phyloP scores from a whole-genome alignment of 2,797 vertebrate species.

The Adrianichthys oophorus region DNA sequence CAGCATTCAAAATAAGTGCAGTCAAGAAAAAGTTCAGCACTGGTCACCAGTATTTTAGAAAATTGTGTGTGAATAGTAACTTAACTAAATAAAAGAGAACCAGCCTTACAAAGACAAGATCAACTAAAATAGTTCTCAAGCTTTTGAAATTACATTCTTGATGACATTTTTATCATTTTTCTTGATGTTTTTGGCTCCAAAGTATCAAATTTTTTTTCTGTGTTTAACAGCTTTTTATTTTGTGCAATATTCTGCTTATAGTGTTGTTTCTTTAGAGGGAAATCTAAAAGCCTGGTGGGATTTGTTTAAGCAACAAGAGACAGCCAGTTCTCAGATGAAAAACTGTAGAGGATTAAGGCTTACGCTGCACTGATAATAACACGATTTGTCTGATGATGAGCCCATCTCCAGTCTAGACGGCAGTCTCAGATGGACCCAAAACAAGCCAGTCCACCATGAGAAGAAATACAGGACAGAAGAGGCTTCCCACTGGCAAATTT shows the following conservation, averaged over 20 bases:
- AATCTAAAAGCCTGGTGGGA: background rate
- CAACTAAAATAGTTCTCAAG: no score
- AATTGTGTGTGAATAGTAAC: no score
- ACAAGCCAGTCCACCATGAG: conserved; percentile 38
- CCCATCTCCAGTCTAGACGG: conserved; percentile 65
- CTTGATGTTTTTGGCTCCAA: no score
- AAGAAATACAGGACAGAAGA: conserved; percentile 13
- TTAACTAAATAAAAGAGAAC: no score
- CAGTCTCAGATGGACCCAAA: conserved; percentile 51
- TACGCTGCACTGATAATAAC: conserved; percentile 65
- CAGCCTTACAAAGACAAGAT: no score
- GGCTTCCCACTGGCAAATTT: conserved; percentile 4
- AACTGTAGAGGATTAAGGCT: conserved; percentile 65
- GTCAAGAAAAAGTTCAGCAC: no score
- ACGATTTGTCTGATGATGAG: conserved; percentile 53
- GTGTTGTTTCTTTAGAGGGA: background rate
- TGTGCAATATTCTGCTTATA: background rate
- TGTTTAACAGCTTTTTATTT: background rate
- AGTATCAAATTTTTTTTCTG: no score
- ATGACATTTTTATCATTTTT: no score
- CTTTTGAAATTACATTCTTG: no score
- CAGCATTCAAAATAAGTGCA: no score
- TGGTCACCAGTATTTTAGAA: no score
- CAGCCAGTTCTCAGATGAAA: conserved; percentile 46
- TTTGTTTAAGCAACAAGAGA: conserved; percentile 15